Evolutionary conservation across 2,888 invertebrate species (phyloP).

Genomic region (Drosophila pseudotalamancana): DNA sequence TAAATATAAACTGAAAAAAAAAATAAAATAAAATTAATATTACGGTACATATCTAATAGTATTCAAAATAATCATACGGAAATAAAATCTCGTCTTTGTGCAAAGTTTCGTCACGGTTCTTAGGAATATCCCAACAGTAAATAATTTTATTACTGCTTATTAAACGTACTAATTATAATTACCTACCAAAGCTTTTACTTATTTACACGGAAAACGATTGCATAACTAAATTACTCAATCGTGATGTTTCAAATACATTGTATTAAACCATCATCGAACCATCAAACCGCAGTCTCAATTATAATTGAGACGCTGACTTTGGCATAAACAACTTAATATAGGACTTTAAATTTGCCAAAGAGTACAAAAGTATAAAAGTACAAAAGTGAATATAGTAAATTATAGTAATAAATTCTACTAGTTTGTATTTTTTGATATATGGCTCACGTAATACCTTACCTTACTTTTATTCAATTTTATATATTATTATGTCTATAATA

Average conservation of each 20-base stretch:
- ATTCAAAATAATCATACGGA: background rate
- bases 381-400: no score
- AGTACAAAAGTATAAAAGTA: no score
- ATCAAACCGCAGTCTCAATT: background rate
- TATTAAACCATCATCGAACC: background rate
- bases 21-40: background rate
- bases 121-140: conserved; percentile 14
- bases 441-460: no score
- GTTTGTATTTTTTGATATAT: no score
- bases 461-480: no score
- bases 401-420: no score
- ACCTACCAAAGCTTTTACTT: conserved; percentile 10
- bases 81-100: conserved; percentile 5
- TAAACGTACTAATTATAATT: conserved; percentile 37
- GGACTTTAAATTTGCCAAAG: no score
- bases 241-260: conserved; percentile 5
- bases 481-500: no score
- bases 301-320: background rate
- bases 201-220: conserved; percentile 23
- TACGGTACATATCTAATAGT: no score
- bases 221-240: conserved; percentile 29
- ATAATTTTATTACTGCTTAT: conserved; percentile 22
- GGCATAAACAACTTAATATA: no score
- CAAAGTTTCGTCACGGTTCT: conserved; percentile 29
- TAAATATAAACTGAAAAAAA: background rate